Evolutionary conservation across 2,888 invertebrate species (phyloP).

Genomic region (Trichopria drosophilae): DNA sequence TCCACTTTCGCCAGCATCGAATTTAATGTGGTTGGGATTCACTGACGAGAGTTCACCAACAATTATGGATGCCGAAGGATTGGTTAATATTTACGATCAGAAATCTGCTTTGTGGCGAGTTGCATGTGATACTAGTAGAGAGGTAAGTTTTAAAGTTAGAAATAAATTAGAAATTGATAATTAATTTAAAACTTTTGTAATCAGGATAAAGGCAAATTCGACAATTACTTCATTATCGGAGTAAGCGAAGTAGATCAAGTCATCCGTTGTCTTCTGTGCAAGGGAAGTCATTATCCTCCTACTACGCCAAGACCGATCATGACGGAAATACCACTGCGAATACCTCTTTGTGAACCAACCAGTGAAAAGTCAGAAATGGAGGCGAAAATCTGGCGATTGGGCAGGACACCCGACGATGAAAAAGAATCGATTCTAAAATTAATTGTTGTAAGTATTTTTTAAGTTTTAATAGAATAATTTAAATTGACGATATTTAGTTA

Average conservation of each 20-base stretch:
- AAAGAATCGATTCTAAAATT: constrained; percentile 84
- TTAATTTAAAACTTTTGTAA: constrained; percentile 7
- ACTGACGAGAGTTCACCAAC: constrained; percentile 81
- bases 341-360: constrained; percentile 77
- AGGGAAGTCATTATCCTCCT: constrained; percentile 84
- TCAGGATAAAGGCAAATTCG: constrained; percentile 68
- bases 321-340: constrained; percentile 72
- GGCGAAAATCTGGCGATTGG: constrained; percentile 70
- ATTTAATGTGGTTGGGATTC: constrained; percentile 77
- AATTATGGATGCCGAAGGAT: constrained; percentile 75
- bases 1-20: constrained; percentile 70
- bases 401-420: constrained; percentile 65
- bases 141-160: constrained; percentile 63
- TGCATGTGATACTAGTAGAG: constrained; percentile 72
- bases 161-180: constrained; percentile 8
- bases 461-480: not conserved
- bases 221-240: constrained; percentile 76
- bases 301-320: constrained; percentile 85
- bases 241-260: constrained; percentile 78
- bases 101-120: constrained; percentile 79
- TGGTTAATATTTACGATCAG: constrained; percentile 71
- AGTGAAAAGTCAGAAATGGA: constrained; percentile 83
- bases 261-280: constrained; percentile 82
- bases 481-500: constrained; percentile 13
- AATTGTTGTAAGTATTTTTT: constrained; percentile 73